These are phyloP conservation scores for Lydus trimaculatus DNA, from an alignment of 2,888 invertebrate species.

Conservation along the genomic window DNA sequence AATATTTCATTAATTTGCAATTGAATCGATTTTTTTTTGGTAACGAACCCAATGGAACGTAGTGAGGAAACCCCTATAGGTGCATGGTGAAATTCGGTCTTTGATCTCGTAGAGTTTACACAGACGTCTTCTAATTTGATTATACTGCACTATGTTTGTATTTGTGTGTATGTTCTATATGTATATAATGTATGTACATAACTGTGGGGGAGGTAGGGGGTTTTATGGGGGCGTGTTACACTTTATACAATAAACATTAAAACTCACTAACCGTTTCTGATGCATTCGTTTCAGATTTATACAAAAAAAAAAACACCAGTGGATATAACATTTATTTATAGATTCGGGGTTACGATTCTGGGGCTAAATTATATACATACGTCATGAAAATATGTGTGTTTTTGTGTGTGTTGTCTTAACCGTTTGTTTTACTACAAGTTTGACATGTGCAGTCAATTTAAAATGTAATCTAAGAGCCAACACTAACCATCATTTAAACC, in stretches of 20 bases:
- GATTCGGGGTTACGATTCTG: slow-evolving; percentile 10
- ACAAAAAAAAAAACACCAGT: background rate
- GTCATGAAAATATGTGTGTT: background rate
- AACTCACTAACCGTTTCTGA: slow-evolving; percentile 20
- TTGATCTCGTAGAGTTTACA: slow-evolving; percentile 29
- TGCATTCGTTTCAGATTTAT: slow-evolving; percentile 17
- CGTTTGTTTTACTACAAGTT: slow-evolving; percentile 9
- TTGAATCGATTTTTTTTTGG: background rate
- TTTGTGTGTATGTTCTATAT: background rate
- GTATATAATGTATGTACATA: background rate
- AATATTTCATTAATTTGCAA: background rate
- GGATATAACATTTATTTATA: background rate
- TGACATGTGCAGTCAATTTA: slow-evolving; percentile 11
- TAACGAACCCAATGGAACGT: background rate
- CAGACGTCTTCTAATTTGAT: slow-evolving; percentile 28
- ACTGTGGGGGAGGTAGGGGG: background rate
- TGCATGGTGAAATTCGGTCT: slow-evolving; percentile 14
- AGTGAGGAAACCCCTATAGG: background rate
- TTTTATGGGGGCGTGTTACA: slow-evolving; percentile 22
- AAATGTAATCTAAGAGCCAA: slow-evolving; percentile 8
- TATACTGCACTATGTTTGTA: slow-evolving; percentile 1
- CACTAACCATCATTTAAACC: slow-evolving; percentile 5
- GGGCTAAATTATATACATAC: background rate
- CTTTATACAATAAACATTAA: slow-evolving; percentile 33
- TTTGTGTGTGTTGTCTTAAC: background rate